Evolutionary conservation across 2,888 invertebrate genomes (phyloP).

Genomic region (Leucophora obtusa): DNA sequence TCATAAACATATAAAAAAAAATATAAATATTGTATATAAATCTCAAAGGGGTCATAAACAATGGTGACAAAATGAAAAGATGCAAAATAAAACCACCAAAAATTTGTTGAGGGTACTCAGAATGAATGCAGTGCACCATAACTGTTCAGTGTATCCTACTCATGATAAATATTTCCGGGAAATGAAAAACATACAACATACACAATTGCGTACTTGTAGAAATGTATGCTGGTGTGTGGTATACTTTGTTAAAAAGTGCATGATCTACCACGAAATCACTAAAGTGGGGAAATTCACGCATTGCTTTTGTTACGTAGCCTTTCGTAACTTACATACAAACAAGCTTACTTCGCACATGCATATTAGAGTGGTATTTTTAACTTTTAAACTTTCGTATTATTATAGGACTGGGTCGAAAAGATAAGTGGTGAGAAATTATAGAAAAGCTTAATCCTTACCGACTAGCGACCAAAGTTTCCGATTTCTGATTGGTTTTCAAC

Average conservation of each 20-base stretch:
- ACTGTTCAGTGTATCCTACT: slow-evolving; percentile 32
- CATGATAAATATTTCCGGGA: slow-evolving; percentile 49
- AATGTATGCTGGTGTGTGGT: slow-evolving; percentile 16
- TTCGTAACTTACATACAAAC: neutral
- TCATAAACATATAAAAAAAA: slow-evolving; percentile 4
- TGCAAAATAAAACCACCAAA: slow-evolving; percentile 24
- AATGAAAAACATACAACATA: slow-evolving; percentile 22
- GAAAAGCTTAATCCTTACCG: no score
- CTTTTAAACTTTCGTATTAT: no score
- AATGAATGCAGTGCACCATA: neutral
- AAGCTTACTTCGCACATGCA: neutral
- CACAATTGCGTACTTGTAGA: neutral
- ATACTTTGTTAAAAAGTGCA: slow-evolving; percentile 32
- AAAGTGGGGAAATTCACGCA: slow-evolving; percentile 48
- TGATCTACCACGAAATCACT: slow-evolving; percentile 37
- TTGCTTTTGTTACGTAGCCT: neutral
- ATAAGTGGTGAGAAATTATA: no score
- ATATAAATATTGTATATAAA: no score
- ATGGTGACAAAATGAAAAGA: slow-evolving; percentile 46
- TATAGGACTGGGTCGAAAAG: no score
- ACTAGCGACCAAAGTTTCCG: no score
- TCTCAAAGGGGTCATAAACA: slow-evolving; percentile 62
- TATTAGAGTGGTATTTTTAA: no score
- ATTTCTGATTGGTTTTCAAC: no score
- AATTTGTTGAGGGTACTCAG: neutral